Evolutionary conservation across 2,113 vertebrate species (phyloP).

Genomic region (Ranitomeya imitator): DNA sequence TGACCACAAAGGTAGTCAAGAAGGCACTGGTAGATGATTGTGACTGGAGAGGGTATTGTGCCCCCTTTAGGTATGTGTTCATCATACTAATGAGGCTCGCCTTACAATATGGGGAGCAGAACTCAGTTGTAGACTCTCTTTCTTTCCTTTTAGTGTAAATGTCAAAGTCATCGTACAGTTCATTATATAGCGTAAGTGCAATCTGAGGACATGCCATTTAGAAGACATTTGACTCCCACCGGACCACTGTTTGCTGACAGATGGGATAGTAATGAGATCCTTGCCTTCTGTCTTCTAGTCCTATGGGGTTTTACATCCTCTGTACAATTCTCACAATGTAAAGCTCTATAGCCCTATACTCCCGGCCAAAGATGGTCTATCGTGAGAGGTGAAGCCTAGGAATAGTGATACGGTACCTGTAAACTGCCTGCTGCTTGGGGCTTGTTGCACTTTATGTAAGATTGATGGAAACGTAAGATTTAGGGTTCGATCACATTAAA

Average conservation of each 20-base stretch:
- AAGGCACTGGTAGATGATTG: background rate
- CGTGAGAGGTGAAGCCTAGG: background rate
- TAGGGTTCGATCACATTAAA: too few species aligned
- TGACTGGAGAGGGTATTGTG: background rate
- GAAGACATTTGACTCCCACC: conserved; percentile 25
- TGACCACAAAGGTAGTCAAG: background rate
- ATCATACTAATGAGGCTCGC: background rate
- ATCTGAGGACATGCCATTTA: conserved; percentile 21
- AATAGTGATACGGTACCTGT: background rate
- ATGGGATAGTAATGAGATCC: conserved; percentile 30
- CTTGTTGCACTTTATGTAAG: background rate
- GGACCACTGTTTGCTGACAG: conserved; percentile 29
- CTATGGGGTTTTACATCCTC: background rate
- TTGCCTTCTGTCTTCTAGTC: conserved; percentile 20
- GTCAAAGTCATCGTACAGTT: background rate
- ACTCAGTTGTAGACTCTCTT: background rate
- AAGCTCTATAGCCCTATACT: background rate
- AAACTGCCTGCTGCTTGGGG: background rate
- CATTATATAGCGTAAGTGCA: background rate
- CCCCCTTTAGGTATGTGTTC: too few species aligned
- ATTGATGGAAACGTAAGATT: background rate
- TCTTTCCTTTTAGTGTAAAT: background rate
- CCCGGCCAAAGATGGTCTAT: background rate
- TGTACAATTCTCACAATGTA: background rate
- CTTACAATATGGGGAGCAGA: background rate